phyloP scores from a whole-genome alignment of 64 coral and sea anemone genomes.

The Anthopleura sola region DNA sequence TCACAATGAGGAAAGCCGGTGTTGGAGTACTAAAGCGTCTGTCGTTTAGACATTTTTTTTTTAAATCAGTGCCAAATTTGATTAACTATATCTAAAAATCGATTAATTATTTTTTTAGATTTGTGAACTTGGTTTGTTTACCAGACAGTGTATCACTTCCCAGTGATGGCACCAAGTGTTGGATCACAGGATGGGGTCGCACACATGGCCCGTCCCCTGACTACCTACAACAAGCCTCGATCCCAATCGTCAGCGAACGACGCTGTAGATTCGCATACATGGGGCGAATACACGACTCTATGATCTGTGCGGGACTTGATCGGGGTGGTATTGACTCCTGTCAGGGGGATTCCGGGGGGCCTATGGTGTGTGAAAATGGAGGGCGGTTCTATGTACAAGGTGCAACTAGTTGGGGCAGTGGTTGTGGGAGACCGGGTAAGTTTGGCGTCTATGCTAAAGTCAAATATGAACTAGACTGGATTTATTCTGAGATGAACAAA shows the following conservation, averaged over 20 bases:
- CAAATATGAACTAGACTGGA: neutral
- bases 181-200: slow-evolving; percentile 46
- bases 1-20: neutral
- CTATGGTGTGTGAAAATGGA: slow-evolving; percentile 24
- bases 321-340: slow-evolving; percentile 36
- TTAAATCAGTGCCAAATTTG: neutral
- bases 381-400: slow-evolving; percentile 18
- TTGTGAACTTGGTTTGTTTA: slow-evolving; percentile 18
- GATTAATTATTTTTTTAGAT: neutral
- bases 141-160: slow-evolving; percentile 18
- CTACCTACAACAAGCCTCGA: slow-evolving; percentile 19
- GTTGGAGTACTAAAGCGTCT: neutral
- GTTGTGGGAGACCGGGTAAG: slow-evolving; percentile 12
- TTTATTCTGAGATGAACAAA: neutral
- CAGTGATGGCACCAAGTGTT: slow-evolving; percentile 15
- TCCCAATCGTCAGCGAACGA: slow-evolving; percentile 15
- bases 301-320: neutral
- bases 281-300: slow-evolving; percentile 22
- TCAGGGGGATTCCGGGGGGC: slow-evolving; percentile 8
- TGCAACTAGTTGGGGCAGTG: slow-evolving; percentile 37
- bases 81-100: neutral
- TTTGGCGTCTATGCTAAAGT: neutral
- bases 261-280: slow-evolving; percentile 1
- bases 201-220: neutral
- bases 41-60: neutral